These are phyloP conservation scores for Drosophila burlai DNA, from an alignment of 1,140 invertebrate species.

Conservation along the genomic window DNA sequence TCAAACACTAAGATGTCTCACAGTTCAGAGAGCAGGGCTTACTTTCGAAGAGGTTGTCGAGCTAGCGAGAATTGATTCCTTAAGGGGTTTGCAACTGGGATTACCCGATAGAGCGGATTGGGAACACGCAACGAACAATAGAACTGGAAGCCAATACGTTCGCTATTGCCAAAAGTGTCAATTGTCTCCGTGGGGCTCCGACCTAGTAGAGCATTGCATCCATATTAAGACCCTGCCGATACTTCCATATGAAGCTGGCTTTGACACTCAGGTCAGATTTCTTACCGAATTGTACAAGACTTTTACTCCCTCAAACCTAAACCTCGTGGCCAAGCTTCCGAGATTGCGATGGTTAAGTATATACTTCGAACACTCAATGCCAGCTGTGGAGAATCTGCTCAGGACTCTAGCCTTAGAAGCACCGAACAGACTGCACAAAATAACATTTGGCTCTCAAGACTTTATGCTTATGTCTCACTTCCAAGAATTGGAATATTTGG, in stretches of 20 bases:
- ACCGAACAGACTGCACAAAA: background rate
- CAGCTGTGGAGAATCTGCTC: background rate
- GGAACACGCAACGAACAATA: background rate
- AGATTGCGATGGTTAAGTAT: background rate
- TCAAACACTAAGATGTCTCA: background rate
- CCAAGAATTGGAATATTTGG: background rate
- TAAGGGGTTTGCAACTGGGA: background rate
- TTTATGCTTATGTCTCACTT: constrained; percentile 4
- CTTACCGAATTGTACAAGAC: background rate
- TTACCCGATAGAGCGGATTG: background rate
- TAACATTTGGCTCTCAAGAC: background rate
- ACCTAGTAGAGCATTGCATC: background rate
- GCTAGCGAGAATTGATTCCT: background rate
- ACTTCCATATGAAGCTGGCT: background rate
- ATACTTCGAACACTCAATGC: background rate
- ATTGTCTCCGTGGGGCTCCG: background rate
- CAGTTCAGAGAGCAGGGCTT: background rate
- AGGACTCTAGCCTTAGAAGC: background rate
- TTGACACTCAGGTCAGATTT: constrained; percentile 1
- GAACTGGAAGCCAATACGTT: background rate
- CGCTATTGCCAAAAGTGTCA: constrained; percentile 1
- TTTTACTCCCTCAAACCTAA: background rate
- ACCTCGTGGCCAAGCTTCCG: background rate
- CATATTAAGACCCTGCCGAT: background rate
- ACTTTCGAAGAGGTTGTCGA: constrained; percentile 7